Evolutionary conservation across 2,113 vertebrate species (phyloP).

Genomic region (Nothoprocta pentlandii): DNA sequence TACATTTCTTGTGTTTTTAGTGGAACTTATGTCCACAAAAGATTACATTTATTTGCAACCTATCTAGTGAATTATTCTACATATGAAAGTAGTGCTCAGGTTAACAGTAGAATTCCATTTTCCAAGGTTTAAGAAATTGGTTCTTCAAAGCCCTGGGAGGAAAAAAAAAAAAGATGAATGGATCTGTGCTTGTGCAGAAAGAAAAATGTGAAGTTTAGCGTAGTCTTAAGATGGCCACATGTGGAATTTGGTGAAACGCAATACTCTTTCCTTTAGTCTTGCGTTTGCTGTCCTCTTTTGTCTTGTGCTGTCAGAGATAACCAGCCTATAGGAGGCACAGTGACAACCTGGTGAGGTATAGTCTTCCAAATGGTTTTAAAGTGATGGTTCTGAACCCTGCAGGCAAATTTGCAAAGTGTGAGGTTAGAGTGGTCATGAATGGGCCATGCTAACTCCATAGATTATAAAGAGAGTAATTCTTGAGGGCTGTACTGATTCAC

Average conservation of each 20-base stretch:
- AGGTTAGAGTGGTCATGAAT: not conserved
- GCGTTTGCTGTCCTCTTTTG: not conserved
- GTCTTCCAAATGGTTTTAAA: not conserved
- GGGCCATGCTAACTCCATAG: not conserved
- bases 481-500: slow-evolving; percentile 10
- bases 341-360: not conserved
- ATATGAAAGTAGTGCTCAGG: not conserved
- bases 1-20: not conserved
- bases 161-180: not conserved
- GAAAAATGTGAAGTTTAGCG: not conserved
- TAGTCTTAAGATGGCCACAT: not conserved
- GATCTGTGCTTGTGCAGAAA: not conserved
- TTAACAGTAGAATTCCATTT: not conserved
- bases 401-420: not conserved
- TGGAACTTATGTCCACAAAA: not conserved
- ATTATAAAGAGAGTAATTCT: not conserved
- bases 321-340: slow-evolving; percentile 43
- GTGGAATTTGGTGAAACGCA: not conserved
- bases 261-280: not conserved
- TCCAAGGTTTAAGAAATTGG: not conserved
- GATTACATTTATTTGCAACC: not conserved
- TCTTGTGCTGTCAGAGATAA: not conserved
- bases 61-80: not conserved
- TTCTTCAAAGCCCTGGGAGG: not conserved
- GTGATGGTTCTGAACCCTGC: not conserved